Evolutionary conservation across 1,140 invertebrate genomes (phyloP), one percentile per base, ranked within the genome.

Genomic region (Hycleus cichorii): DNA sequence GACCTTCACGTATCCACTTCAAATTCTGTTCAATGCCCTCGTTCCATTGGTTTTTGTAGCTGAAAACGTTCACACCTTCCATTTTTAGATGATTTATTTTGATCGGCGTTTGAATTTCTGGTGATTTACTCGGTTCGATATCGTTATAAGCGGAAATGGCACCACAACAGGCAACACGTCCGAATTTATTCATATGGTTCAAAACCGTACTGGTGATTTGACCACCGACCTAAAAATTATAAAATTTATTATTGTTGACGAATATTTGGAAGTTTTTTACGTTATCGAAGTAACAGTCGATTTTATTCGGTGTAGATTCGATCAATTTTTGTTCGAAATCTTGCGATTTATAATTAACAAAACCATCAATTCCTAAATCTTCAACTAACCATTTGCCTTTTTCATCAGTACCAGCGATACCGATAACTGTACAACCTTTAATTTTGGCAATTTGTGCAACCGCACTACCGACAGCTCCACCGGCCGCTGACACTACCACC

Each of bases 221-320:
- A 26, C 84, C 84, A 39, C 84, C 84, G 18, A 57, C 32, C 32
- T 32, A 32, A 32, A 32, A 32, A 18, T 18, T 1, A 18, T 2
- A 18, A 18, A 18, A 18, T 18, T 18, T 18, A 18, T 1, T 18
- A 18, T 18, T 18, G 18, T 18, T 18, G 18, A 18, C 18, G 18
- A 18, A 18, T 18, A 18, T 18, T 18, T 18, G 0, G 32, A 32
- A 4, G 3, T 1, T 5, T 32, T 32, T 32, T 32, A 32, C 55
- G 72, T 88, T 88, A 66, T 88, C 86, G 73, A 88, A 88, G 63
- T 87, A 88, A 59, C 83, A 83, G 62, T 88, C 84, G 3, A 88
- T 72, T 39, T 81, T 83, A 11, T 83, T 74, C 0, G 85, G 84
- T 11, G 84, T 84, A 11, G 72, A 76, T 70, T 83, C 74, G 60